Evolutionary conservation across 1,140 invertebrate genomes (phyloP), one percentile per base, ranked within the genome.

Genomic region (Habropoda laboriosa): DNA sequence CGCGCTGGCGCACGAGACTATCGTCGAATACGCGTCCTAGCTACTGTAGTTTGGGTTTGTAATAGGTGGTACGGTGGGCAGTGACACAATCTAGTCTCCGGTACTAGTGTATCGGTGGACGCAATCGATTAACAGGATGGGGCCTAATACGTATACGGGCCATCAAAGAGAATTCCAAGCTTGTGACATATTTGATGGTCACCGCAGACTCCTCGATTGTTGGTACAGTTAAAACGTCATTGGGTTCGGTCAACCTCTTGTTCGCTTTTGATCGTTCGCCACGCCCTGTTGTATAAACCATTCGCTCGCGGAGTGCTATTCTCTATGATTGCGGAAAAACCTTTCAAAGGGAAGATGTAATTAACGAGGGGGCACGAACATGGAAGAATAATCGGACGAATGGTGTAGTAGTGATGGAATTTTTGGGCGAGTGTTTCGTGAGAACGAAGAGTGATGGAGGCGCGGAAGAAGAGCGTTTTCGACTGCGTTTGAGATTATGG

Each of bases 201-300:
- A 71, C 49, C 42, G 45, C 68, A 79, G 68, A 74, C 76, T 83
- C 64, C 64, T 64, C 55, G 63, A 63, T 64, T 75, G 72, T 86
- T 80, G 72, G 79, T 71, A 80, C 77, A 71, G 85, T 88, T 89
- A 82, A 88, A 89, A 84, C 71, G 79, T 88, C 86, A 86, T 87
- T 80, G 82, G 64, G 27, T 61, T 57, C 47, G n/a, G 30, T 16
- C 18, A 5, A 4, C n/a, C 32, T 7, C 12, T 38, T 32, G 74
- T 27, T 57, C 38, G 79, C 67, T 40, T 82, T 84, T 70, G 75
- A 73, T 73, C 73, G 30, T 3, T 2, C 0, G 0, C 3, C 8
- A 12, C 32, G 40, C 5, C 24, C n/a, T 13, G 8, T 8, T 3
- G 12, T 5, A 13, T 13, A n/a, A 60, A 60, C n/a, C 21, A n/a